Percentiles rank a stretch among this genome's conserved stretches.
phyloP scores from a whole-genome alignment of 2,797 vertebrate genomes.

The Phataginus tricuspis region DNA sequence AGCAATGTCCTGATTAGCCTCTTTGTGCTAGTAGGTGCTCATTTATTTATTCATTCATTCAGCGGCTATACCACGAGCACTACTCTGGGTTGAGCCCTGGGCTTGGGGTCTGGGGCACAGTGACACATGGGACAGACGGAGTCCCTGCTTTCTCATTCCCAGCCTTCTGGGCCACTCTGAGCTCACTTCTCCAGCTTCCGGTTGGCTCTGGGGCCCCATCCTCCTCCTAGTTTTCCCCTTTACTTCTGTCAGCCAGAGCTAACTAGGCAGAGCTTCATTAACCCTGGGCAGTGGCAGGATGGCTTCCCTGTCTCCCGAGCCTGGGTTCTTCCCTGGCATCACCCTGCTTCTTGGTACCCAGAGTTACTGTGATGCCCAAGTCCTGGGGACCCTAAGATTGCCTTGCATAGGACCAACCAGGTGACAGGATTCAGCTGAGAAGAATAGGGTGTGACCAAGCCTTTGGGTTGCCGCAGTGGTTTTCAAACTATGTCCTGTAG shows the following conservation, averaged over 20 bases:
- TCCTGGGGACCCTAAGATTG: neutral
- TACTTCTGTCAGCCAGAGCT: neutral
- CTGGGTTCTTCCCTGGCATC: neutral
- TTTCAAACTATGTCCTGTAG: neutral
- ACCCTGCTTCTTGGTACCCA: neutral
- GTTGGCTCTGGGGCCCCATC: neutral
- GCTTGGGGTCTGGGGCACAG: neutral
- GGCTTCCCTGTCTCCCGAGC: neutral
- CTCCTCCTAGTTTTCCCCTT: neutral
- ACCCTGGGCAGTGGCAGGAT: neutral
- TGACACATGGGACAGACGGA: fast-evolving
- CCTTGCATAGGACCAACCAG: neutral
- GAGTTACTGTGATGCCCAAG: neutral
- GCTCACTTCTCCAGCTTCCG: neutral
- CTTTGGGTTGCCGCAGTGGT: neutral
- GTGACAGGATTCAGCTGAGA: neutral
- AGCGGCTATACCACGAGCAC: fast-evolving
- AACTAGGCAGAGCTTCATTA: neutral
- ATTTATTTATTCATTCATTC: neutral
- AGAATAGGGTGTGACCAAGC: neutral
- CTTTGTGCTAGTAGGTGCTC: neutral
- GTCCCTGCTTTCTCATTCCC: neutral
- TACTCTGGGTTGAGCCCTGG: neutral
- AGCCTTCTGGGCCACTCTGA: neutral
- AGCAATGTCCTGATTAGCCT: fast-evolving